phyloP scores from a whole-genome alignment of 2,113 vertebrate species.

The Hippocampus abdominalis region DNA sequence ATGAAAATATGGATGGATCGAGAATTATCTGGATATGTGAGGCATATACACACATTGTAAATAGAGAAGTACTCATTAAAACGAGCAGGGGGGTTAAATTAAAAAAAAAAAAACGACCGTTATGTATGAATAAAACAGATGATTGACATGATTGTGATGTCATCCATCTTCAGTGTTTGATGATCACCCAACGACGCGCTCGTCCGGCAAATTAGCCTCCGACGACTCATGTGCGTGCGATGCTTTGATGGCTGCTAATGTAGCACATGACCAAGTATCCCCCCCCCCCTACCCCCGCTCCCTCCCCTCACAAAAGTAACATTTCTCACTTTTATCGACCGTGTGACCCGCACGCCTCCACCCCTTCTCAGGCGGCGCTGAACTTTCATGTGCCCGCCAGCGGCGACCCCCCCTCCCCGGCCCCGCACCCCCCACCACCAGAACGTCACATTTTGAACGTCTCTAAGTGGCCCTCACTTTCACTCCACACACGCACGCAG shows the following conservation, averaged over 20 bases:
- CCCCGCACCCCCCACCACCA: no score
- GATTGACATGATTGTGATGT: background rate
- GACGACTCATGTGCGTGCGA: background rate
- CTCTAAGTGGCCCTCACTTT: slow-evolving; percentile 71
- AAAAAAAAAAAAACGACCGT: no score
- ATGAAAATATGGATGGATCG: no score
- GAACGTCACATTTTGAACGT: slow-evolving; percentile 51
- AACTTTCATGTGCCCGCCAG: slow-evolving; percentile 59
- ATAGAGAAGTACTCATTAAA: no score
- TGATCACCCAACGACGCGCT: background rate
- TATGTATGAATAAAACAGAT: background rate
- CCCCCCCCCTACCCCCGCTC: slow-evolving; percentile 20
- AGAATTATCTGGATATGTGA: no score
- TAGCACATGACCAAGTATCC: slow-evolving; percentile 63
- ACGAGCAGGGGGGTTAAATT: no score
- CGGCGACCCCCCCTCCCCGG: slow-evolving; percentile 50
- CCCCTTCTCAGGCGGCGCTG: slow-evolving; percentile 53
- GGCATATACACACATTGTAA: no score
- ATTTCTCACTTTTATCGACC: slow-evolving; percentile 74
- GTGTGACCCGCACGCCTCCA: slow-evolving; percentile 38
- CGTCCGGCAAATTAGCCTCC: background rate
- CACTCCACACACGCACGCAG: slow-evolving; percentile 30
- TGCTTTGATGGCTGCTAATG: slow-evolving; percentile 64
- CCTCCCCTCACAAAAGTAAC: slow-evolving; percentile 14
- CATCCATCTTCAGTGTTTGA: no score